Evolutionary conservation across 2,888 invertebrate genomes (phyloP).

Genomic region (Cheilosia variabilis): DNA sequence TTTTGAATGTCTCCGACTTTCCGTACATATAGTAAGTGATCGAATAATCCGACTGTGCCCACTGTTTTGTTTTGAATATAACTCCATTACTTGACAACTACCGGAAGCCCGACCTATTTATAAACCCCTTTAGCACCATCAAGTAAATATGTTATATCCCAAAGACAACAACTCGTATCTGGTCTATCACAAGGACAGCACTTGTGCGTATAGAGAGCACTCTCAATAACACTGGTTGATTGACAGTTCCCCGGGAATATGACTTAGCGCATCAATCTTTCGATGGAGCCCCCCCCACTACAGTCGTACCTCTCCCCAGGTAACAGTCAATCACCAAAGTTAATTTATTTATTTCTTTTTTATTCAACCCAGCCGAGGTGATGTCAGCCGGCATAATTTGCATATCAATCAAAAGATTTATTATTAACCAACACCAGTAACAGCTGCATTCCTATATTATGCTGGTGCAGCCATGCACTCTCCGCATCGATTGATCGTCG

Average conservation of each 20-base stretch:
- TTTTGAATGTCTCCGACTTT: too few species aligned
- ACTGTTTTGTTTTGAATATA: neutral
- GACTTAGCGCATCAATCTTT: slow-evolving; percentile 40
- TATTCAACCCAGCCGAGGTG: slow-evolving; percentile 36
- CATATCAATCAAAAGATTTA: slow-evolving; percentile 71
- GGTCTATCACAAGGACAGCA: slow-evolving; percentile 5
- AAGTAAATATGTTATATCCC: neutral
- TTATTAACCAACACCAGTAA: slow-evolving; percentile 27
- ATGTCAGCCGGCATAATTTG: slow-evolving; percentile 71
- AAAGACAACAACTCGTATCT: neutral
- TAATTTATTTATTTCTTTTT: slow-evolving; percentile 24
- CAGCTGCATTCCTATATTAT: neutral
- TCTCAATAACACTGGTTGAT: slow-evolving; percentile 45
- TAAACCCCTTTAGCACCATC: slow-evolving; percentile 4
- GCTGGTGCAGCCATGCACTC: slow-evolving; percentile 10
- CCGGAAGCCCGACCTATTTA: slow-evolving; percentile 7
- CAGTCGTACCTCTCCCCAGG: neutral
- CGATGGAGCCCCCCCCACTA: neutral
- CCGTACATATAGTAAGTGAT: too few species aligned
- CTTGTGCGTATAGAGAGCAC: slow-evolving; percentile 2
- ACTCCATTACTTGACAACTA: neutral
- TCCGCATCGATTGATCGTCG: slow-evolving; percentile 56
- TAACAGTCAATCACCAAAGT: slow-evolving; percentile 36
- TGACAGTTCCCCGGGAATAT: slow-evolving; percentile 53
- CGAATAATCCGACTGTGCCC: too few species aligned